Evolutionary conservation across 2,113 vertebrate species (phyloP).

Genomic region (Speoplatyrhinus poulsoni): DNA sequence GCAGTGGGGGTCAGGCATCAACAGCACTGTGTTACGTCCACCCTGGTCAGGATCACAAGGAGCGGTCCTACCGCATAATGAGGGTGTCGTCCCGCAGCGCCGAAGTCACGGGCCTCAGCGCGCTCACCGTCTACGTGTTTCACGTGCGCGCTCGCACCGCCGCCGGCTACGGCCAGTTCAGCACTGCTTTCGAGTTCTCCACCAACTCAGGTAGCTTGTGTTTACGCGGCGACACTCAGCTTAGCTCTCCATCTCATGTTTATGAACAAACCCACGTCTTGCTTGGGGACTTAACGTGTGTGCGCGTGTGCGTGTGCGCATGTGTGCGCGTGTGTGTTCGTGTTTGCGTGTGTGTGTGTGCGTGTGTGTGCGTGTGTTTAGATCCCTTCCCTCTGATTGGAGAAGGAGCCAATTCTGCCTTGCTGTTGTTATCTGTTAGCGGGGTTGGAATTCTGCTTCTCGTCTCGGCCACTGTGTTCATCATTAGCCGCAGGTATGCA

Average conservation of each 20-base stretch:
- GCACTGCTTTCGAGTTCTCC: constrained; percentile 90
- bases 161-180: constrained; percentile 95
- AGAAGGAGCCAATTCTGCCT: constrained; percentile 92
- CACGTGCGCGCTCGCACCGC: constrained; percentile 95
- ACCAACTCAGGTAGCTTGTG: constrained; percentile 88
- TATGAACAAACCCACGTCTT: no score
- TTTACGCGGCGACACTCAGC: no score
- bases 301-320: constrained; percentile 5
- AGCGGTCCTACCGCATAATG: constrained; percentile 95
- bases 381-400: constrained; percentile 96
- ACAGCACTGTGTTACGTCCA: constrained; percentile 41
- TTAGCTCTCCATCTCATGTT: no score
- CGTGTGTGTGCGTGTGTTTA: constrained; percentile 44
- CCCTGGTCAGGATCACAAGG: constrained; percentile 88
- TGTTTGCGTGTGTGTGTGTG: constrained; percentile 12
- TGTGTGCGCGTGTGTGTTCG: neutral
- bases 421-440: constrained; percentile 91
- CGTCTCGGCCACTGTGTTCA: constrained; percentile 92
- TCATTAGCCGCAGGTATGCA: constrained; percentile 94
- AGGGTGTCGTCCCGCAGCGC: constrained; percentile 87
- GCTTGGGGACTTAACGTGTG: neutral
- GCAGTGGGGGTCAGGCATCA: constrained; percentile 22
- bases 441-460: constrained; percentile 93
- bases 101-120: constrained; percentile 91
- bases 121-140: constrained; percentile 93